Evolutionary conservation across 2,888 invertebrate species (phyloP).

Genomic region (Halocaridina rubra): DNA sequence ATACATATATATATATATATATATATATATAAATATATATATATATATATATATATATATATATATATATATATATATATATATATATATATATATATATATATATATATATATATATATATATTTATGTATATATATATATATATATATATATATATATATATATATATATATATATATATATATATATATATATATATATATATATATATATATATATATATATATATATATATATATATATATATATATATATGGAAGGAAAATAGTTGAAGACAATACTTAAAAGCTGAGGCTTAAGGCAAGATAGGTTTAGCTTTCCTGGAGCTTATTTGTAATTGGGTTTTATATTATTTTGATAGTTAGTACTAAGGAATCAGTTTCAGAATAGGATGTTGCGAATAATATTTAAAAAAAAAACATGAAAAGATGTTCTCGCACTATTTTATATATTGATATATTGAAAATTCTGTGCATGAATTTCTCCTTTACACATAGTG

Average conservation of each 20-base stretch:
- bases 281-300: neutral
- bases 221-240: conserved; percentile 20
- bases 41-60: conserved; percentile 9
- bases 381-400: too few relatives aligned
- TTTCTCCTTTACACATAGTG: too few relatives aligned
- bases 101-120: conserved; percentile 19
- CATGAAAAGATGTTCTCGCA: too few relatives aligned
- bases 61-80: conserved; percentile 4
- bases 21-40: conserved; percentile 5
- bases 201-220: conserved; percentile 6
- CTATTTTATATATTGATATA: too few relatives aligned
- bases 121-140: conserved; percentile 12
- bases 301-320: too few relatives aligned
- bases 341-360: too few relatives aligned
- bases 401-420: too few relatives aligned
- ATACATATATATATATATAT: conserved; percentile 20
- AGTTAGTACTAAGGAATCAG: too few relatives aligned
- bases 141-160: conserved; percentile 12
- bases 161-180: conserved; percentile 9
- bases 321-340: too few relatives aligned
- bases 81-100: conserved; percentile 18
- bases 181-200: conserved; percentile 8
- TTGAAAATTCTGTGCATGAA: too few relatives aligned
- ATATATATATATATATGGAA: conserved; percentile 5
- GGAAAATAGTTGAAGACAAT: neutral